A percentile compares a stretch with the other conserved stretches of the same genome.
Conservation (phyloP, 1,140 invertebrate genomes). For the Rhopalosiphum maidis region DNA sequence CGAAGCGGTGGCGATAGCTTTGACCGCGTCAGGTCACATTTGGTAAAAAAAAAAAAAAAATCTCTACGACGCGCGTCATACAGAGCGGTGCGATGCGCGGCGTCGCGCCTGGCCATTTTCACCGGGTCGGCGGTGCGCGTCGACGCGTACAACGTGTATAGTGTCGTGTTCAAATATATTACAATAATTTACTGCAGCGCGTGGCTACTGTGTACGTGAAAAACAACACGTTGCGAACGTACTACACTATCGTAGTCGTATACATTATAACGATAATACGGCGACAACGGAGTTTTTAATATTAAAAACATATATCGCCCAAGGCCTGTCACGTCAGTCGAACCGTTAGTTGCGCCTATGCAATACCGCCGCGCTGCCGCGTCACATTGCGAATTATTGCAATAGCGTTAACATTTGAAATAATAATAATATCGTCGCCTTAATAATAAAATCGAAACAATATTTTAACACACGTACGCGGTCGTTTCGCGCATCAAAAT, state of each 20-base stretch:
- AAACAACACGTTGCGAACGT: not conserved
- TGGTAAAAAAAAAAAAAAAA: not conserved
- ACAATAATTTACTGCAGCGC: not conserved
- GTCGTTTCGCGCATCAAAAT: not conserved
- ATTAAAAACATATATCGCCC: not conserved
- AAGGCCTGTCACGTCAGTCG: not conserved
- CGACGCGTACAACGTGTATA: not conserved
- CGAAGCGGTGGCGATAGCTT: not conserved
- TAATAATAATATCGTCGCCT: not conserved
- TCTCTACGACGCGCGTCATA: not conserved
- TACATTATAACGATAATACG: not conserved
- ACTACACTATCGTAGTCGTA: not conserved
- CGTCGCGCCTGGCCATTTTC: not conserved
- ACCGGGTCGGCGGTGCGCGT: too few relatives aligned
- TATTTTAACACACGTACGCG: not conserved
- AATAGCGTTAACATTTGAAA: not conserved
- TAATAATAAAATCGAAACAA: not conserved
- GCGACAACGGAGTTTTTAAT: not conserved
- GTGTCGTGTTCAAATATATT: not conserved
- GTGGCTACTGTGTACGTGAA: not conserved
- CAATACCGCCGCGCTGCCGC: not conserved
- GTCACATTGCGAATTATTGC: too few relatives aligned
- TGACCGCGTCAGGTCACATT: not conserved
- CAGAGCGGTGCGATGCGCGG: not conserved
- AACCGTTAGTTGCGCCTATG: not conserved